Evolutionary conservation across 2,113 vertebrate genomes (phyloP), one percentile per base, ranked within the genome.

Genomic region (Hemicordylus capensis): DNA sequence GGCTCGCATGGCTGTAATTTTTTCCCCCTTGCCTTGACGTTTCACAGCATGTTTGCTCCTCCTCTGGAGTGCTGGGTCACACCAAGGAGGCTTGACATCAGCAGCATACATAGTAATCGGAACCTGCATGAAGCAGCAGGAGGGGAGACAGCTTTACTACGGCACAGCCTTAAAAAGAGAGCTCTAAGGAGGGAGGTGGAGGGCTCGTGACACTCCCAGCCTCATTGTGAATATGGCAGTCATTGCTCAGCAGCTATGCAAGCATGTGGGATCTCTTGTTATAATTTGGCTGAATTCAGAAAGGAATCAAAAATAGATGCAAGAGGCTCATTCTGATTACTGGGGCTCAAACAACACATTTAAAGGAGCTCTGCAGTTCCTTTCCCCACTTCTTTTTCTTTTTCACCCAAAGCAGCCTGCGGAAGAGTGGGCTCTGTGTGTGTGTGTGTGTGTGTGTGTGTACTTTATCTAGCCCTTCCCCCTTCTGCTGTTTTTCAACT

Each of bases 41-140:
- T 94, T 95, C 82, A 48, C 85, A 58, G 93, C 93, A 93, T 88
- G 81, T 92, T 95, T 82, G 95, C 97, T 96, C 97, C 97, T 96
- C 97, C 97, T 96, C 91, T 91, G 93, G 94, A 91, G 93, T 91
- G 87, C 93, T 89, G 89, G 94, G 94, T 95, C 93, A 90, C 81
- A 34, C 75, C 90, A 91, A 67, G 92, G 88, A 93, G 76, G 87
- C 87, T 88, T 81, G n/a, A 44, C 94, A 93, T 86, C 82, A 51
- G 78, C 42, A 81, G 90, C 19, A 39, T 42, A 73, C 87, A 74
- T 79, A 87, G 93, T 54, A 77, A 93, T 56, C 82, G 89, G 86
- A 64, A 90, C 83, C 91, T 64, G 89, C 56, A 31, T 6, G 83
- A 59, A 86, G 22, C 10, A 87, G 86, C 90, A 54, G 91, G 85